A percentile compares a stretch with the other conserved stretches of the same genome.
Evolutionary conservation across 1,140 invertebrate species (phyloP).

Genomic region (Aplysia californica): DNA sequence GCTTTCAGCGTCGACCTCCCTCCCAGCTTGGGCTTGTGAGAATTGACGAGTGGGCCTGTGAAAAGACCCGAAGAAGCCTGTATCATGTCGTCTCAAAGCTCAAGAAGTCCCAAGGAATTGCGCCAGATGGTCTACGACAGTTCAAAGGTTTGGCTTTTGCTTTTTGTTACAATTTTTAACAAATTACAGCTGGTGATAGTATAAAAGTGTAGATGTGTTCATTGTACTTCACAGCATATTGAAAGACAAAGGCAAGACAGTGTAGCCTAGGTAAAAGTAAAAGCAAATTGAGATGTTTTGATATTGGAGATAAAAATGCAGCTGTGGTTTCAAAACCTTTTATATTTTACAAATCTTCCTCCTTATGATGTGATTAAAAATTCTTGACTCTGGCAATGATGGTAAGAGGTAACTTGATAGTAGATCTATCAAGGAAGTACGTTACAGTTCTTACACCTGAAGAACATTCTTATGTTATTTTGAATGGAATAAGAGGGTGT

Average conservation of each 20-base stretch:
- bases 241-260: not conserved
- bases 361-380: too few relatives aligned
- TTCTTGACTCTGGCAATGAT: too few relatives aligned
- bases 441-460: too few relatives aligned
- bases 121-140: constrained; percentile 40
- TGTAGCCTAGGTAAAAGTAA: not conserved
- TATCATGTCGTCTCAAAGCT: constrained; percentile 36
- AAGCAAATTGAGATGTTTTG: too few relatives aligned
- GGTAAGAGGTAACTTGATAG: too few relatives aligned
- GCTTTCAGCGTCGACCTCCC: not conserved
- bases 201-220: not conserved
- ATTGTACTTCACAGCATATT: not conserved
- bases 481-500: too few relatives aligned
- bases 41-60: not conserved
- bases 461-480: too few relatives aligned
- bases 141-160: constrained; percentile 31
- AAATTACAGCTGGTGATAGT: not conserved
- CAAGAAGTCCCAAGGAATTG: constrained; percentile 42
- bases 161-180: not conserved
- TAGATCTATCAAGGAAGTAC: too few relatives aligned
- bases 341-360: too few relatives aligned
- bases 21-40: not conserved
- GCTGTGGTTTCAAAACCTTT: too few relatives aligned
- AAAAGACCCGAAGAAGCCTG: not conserved
- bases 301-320: not conserved